Base-by-base conservation (phyloP, 2,797 vertebrate genomes). In the Buceros bicornis region DNA sequence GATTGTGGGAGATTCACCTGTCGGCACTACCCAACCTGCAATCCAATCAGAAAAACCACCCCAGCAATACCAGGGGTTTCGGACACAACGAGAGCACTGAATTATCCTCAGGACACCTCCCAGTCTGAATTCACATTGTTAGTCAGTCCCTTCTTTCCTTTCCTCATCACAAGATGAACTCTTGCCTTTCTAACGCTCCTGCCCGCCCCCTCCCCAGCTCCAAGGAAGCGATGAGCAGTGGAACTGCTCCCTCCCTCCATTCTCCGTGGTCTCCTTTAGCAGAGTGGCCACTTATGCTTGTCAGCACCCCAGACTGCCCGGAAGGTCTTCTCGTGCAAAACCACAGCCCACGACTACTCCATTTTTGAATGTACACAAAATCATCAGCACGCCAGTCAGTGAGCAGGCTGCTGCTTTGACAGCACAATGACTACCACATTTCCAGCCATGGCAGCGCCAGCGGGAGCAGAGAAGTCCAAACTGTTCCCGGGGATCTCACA, bases 281-380 rank as follows among this genome's bases (percentile, higher is more conserved):
- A 40, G 37, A 40, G 37, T 40, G 37, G 37, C 37, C 37, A 40
- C 10, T 40, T 40, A 40, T 40, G 37, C 11, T 12, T 57, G 6
- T 5, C 37, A 69, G 48, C 16, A 26, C n/a, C 25, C 58, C 14
- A 17, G 25, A 54, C 35, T 16, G 40, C 56, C 60, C 24, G 4
- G n/a, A 40, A 13, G 7, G 10, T 40, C 8, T 10, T 42, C 5
- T 40, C 6, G 4, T 15, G 14, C 11, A 67, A 42, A 73, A 78
- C 5, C 25, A 25, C 0, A 0, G 22, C 29, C 37, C 14, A 3
- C 6, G 5, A 48, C 28, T 17, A 14, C 4, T 7, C 9, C 19
- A 21, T 15, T 43, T 77, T 29, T 67, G 43, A 40, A 40, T 40
- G 37, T 40, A 12, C 37, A 40, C 37, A 40, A 40, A 40, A 40